Evolutionary conservation across 2,113 vertebrate species (phyloP).

Genomic region (Festucalex cinctus): DNA sequence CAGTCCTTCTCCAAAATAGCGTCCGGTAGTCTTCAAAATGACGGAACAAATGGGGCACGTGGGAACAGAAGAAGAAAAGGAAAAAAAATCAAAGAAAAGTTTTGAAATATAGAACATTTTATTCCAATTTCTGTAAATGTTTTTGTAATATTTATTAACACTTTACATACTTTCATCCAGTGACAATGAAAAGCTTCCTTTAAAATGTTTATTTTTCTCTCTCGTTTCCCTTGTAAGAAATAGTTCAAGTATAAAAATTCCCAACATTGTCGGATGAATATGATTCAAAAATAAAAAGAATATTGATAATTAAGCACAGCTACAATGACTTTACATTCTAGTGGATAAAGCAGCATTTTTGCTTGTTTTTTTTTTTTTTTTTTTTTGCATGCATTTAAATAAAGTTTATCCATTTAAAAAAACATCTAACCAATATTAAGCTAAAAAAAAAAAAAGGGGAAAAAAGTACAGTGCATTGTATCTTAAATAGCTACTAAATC

Average conservation of each 20-base stretch:
- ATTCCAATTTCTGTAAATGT: constrained; percentile 91
- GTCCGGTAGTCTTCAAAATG: background rate
- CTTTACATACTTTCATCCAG: constrained; percentile 89
- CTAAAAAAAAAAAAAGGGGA: constrained; percentile 65
- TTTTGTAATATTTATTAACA: constrained; percentile 89
- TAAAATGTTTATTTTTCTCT: constrained; percentile 82
- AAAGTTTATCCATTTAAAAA: constrained; percentile 3
- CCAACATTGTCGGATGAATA: constrained; percentile 96
- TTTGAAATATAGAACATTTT: constrained; percentile 77
- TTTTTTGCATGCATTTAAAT: constrained; percentile 60
- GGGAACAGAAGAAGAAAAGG: background rate
- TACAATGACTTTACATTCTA: constrained; percentile 82
- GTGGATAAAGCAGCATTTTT: constrained; percentile 89
- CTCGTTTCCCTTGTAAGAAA: constrained; percentile 99
- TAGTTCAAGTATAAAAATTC: constrained; percentile 99
- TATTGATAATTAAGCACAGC: constrained; percentile 78
- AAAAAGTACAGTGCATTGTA: constrained; percentile 89
- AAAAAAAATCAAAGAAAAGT: background rate
- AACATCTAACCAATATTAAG: constrained; percentile 73
- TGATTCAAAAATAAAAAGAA: constrained; percentile 76
- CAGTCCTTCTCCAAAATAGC: background rate
- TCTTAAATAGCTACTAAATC: constrained; percentile 81
- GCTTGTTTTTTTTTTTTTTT: constrained; percentile 46
- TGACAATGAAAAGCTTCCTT: constrained; percentile 90
- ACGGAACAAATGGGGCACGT: background rate